Conservation (phyloP, 2,113 vertebrate genomes). For the Sminthopsis crassicaudata region DNA sequence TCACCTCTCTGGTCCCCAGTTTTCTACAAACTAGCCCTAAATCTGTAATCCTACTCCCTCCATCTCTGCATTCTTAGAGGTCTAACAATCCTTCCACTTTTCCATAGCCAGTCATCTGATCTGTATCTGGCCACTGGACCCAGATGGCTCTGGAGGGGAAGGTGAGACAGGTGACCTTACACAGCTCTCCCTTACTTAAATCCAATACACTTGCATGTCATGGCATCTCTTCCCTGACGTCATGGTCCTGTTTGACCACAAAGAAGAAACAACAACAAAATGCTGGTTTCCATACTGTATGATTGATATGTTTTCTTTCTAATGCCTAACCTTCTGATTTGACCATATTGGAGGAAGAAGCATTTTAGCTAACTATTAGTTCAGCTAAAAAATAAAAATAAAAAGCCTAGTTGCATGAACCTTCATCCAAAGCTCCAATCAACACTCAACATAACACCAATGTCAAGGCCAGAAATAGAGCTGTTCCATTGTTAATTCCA, state of each 20-base stretch:
- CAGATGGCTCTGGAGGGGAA: too few relatives aligned
- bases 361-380: background rate
- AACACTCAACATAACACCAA: background rate
- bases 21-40: background rate
- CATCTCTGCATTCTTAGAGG: background rate
- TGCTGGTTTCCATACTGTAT: slow-evolving; percentile 10
- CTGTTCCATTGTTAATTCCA: background rate
- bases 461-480: background rate
- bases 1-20: background rate
- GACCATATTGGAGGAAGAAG: background rate
- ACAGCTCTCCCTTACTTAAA: too few relatives aligned
- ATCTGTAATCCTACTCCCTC: background rate
- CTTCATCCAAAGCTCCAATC: background rate
- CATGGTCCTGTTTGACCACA: too few relatives aligned
- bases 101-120: background rate
- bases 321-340: background rate
- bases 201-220: too few relatives aligned
- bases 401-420: background rate
- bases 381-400: background rate
- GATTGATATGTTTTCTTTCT: background rate
- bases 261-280: background rate
- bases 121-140: too few relatives aligned
- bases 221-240: too few relatives aligned
- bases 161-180: too few relatives aligned
- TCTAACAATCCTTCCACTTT: slow-evolving; percentile 1